Conservation (phyloP, 2,797 vertebrate genomes). For the Rhabdomys pumilio region DNA sequence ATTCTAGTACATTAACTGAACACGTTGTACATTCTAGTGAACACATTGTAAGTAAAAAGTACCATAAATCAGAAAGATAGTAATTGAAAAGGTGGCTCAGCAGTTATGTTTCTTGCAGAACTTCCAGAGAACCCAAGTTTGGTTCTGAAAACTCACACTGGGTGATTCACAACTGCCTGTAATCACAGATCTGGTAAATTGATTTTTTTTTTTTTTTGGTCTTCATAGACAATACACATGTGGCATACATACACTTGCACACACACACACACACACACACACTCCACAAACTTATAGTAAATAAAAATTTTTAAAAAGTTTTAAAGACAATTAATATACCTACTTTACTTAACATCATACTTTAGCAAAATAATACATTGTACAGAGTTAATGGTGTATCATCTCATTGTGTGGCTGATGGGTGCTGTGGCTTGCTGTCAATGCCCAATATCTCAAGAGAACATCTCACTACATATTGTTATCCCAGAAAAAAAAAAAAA, state of each 20-base stretch:
- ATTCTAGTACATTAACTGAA: no score
- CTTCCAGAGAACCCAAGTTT: not conserved
- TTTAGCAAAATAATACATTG: not conserved
- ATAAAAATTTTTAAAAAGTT: no score
- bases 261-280: not conserved
- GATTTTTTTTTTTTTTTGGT: no score
- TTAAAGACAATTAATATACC: not conserved
- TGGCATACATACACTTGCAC: not conserved
- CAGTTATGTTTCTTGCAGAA: not conserved
- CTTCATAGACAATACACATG: not conserved
- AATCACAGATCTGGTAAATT: not conserved
- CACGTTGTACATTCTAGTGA: not conserved
- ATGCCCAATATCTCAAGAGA: not conserved
- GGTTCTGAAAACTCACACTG: not conserved
- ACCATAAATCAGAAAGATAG: not conserved
- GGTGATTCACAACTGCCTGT: not conserved
- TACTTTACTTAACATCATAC: not conserved
- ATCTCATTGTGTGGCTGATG: not conserved
- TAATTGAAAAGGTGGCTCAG: not conserved
- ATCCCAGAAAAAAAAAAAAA: not conserved
- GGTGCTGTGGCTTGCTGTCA: accelerated
- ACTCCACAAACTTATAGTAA: not conserved
- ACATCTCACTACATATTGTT: not conserved
- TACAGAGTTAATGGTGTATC: not conserved
- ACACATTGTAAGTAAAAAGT: not conserved